Base-by-base conservation (phyloP, 2,113 vertebrate genomes). In the Lanius collurio region DNA sequence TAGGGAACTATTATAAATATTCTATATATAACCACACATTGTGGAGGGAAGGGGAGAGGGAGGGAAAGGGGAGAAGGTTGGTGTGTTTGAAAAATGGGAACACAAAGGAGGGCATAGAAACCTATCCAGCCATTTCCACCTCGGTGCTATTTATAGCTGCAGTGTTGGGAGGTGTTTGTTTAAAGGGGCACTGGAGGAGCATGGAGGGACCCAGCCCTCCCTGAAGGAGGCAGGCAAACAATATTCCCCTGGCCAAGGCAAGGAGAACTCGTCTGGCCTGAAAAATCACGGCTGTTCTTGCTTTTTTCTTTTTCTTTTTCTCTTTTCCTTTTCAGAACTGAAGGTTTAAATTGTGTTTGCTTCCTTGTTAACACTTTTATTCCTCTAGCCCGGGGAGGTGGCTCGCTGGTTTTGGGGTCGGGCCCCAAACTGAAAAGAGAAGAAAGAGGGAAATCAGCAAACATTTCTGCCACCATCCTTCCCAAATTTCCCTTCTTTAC, bases 21-120 rank as follows among this genome's bases (percentile, higher is more conserved):
- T 70, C 96, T 93, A 86, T 96, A 94, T 93, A 90, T 94, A 97
- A 93, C 79, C 60, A 28, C 18, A 7, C 55, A 16, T 77, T 76
- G 74, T 65, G 47, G 82, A 76, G 85, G 81, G 75, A 20, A 20
- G 15, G 33, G 35, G 28, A 11, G 14, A 7, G 27, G 13, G 2
- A 18, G 23, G 23, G 2, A 24, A 73, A 67, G 69, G 81, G 65
- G 82, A 94, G 85, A 92, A 81, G 95, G 83, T 73, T 90, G 69
- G 39, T 49, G 7, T 44, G 55, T 37, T 80, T 95, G 91, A 93
- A 62, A 94, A 89, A 95, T 17, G 68, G 26, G 68, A 96, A 78
- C 20, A 93, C 94, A 93, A 96, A 94, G 86, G 96, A 93, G 64
- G 83, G 92, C 86, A 95, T 77, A 92, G 95, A 96, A 93, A 96